Evolutionary conservation across 2,113 vertebrate species (phyloP).

Genomic region (Pheucticus melanocephalus): DNA sequence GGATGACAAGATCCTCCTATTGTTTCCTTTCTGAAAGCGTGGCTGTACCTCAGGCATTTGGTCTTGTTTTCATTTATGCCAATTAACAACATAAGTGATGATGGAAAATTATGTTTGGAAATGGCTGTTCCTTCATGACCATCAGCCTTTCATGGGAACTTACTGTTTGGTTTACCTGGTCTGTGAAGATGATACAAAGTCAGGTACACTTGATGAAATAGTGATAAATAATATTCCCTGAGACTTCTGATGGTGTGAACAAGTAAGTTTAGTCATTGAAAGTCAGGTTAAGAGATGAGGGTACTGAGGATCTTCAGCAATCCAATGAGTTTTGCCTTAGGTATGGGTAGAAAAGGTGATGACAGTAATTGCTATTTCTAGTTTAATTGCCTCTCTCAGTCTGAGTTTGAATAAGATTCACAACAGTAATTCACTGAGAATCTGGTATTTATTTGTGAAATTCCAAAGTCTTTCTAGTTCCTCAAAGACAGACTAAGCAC

Average conservation of each 20-base stretch:
- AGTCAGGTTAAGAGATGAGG: background rate
- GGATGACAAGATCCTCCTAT: background rate
- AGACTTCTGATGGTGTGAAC: background rate
- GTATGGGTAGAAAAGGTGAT: background rate
- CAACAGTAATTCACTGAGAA: background rate
- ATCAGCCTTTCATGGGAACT: background rate
- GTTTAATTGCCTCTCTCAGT: background rate
- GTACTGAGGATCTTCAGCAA: background rate
- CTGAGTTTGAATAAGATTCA: background rate
- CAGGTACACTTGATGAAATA: background rate
- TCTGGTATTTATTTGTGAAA: background rate
- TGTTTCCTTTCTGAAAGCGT: background rate
- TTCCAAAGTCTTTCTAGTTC: background rate
- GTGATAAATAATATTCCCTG: background rate
- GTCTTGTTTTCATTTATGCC: background rate
- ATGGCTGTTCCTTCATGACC: background rate
- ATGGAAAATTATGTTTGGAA: background rate
- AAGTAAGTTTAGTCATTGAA: background rate
- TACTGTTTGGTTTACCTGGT: background rate
- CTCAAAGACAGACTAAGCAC: background rate
- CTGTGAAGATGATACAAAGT: background rate
- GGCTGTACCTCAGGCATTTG: background rate
- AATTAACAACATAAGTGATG: background rate
- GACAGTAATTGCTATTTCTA: background rate
- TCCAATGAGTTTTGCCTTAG: background rate